Evolutionary conservation across 2,888 invertebrate species (phyloP), one percentile per base, ranked within the genome.

Genomic region (Drosophila setosimentum): DNA sequence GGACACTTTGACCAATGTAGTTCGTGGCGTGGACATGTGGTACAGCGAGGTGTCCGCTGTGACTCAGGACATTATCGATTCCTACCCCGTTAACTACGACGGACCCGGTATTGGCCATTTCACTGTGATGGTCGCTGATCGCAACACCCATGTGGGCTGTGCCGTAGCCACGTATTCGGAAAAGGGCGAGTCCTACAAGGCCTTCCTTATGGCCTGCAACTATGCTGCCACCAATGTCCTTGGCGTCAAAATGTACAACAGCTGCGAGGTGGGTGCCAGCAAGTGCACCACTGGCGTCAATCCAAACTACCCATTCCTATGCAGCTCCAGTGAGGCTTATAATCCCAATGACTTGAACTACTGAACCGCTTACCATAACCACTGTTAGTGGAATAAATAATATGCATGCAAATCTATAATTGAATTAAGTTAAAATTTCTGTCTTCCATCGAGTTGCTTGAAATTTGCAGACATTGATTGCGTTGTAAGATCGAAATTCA

Each of bases 81-180:
- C 64, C 2, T 91, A 82, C 68, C 91, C 89, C 0, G 2, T 37
- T 0, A 57, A 72, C 50, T 90, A 89, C 48, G 60, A 62, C 0
- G 90, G 87, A 3, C 80, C 73, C 51, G 58, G 55, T 7, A 86
- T 86, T 57, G 90, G 89, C 0, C 91, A 92, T 40, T 92, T 92
- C 58, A 91, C 92, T 2, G 87, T 85, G 0, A 74, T 92, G 73
- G 87, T 91, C 0, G 72, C 83, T 24, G 92, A 91, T 48, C 81
- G 80, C 13, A 91, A 91, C 45, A 74, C 64, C 13, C 67, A 69
- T 0, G 60, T 92, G 4, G 92, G 92, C 27, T 92, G 92, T 61
- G 89, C 87, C 10, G 74, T 60, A 0, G 59, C 90, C 55, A 76
- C 78, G 2, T 84, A 74, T 11, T 59, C 72, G 3, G 74, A 64